These are phyloP conservation scores for Nyctalus aviator DNA, from an alignment of 2,797 vertebrate species.

Conservation along the genomic window DNA sequence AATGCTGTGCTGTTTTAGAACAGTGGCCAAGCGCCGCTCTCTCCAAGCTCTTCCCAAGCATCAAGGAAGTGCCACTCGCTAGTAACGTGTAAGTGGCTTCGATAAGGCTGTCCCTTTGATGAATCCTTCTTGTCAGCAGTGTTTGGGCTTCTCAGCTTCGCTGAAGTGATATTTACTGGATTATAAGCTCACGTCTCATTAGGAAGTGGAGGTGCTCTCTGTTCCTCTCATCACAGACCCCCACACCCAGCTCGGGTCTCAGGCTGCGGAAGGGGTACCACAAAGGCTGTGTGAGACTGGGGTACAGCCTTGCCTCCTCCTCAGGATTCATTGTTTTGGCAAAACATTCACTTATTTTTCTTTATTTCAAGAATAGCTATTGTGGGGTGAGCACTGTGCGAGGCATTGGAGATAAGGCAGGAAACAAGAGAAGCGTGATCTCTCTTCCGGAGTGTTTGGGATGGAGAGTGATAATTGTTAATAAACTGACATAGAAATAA, in stretches of 20 bases:
- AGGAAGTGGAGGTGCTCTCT: background rate
- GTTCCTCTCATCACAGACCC: background rate
- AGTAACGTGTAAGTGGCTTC: background rate
- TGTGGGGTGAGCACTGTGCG: background rate
- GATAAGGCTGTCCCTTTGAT: background rate
- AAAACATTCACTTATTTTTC: background rate
- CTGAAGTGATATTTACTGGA: background rate
- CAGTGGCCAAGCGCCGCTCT: background rate
- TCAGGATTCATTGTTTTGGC: background rate
- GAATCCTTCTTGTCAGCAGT: background rate
- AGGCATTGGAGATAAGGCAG: background rate
- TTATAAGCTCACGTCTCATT: background rate
- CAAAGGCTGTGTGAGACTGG: background rate
- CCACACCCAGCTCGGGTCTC: background rate
- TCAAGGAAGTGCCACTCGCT: background rate
- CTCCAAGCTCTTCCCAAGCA: background rate
- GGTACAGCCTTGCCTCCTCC: background rate
- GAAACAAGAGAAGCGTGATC: background rate
- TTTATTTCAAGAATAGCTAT: conserved; percentile 27
- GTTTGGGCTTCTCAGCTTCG: background rate
- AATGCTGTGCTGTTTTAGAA: background rate
- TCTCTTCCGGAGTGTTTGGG: background rate
- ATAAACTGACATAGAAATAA: background rate
- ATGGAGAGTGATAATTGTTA: background rate
- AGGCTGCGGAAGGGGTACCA: background rate